Evolutionary conservation across 2,113 vertebrate species (phyloP).

Genomic region (Gymnarchus niloticus): DNA sequence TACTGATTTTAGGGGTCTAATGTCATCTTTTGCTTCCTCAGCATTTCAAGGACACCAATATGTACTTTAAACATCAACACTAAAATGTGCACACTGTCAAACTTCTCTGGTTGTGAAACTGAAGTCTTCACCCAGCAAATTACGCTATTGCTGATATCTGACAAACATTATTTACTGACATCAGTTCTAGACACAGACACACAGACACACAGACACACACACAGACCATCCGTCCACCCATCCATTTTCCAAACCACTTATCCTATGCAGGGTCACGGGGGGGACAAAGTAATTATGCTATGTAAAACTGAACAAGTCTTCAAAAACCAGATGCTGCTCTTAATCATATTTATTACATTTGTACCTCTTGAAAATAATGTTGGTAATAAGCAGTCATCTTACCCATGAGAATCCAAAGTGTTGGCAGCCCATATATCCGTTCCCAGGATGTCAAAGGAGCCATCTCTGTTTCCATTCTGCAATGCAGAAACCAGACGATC

Average conservation of each 20-base stretch:
- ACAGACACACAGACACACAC: too few relatives aligned
- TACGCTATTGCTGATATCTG: background rate
- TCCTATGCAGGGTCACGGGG: too few relatives aligned
- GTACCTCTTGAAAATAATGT: background rate
- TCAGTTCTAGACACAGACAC: too few relatives aligned
- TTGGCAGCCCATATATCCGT: constrained; percentile 98
- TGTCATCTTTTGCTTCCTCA: too few relatives aligned
- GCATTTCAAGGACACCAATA: background rate
- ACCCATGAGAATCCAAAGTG: constrained; percentile 87
- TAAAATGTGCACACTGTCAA: background rate
- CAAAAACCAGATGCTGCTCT: background rate
- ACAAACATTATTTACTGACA: too few relatives aligned
- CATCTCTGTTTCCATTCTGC: constrained; percentile 88
- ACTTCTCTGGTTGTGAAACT: background rate
- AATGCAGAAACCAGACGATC: constrained; percentile 22
- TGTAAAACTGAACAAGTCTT: background rate
- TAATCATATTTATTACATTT: background rate
- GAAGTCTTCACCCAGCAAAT: background rate
- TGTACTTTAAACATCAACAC: background rate
- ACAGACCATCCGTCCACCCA: too few relatives aligned
- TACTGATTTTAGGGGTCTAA: background rate
- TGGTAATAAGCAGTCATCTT: constrained; percentile 29
- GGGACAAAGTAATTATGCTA: too few relatives aligned
- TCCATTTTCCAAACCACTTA: too few relatives aligned
- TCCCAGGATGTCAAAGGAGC: constrained; percentile 83